Base-by-base conservation (phyloP, 2,888 invertebrate genomes). In the Fissipunctia ypsillon region DNA sequence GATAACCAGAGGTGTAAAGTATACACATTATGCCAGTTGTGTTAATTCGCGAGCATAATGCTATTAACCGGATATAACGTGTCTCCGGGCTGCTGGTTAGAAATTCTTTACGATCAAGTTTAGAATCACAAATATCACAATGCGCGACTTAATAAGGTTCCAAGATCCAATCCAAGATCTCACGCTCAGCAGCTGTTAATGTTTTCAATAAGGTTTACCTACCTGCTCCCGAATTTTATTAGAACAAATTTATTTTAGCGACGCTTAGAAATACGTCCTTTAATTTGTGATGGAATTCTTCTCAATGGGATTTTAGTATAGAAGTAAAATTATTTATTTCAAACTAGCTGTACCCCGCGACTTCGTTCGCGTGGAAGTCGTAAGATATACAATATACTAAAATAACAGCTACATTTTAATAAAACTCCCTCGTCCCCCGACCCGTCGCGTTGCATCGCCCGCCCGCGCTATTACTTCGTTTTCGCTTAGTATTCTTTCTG, bases 271-370 rank as follows among this genome's bases (percentile, higher is more conserved):
- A 31, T 14, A 25, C 9, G 9, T 66, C 28, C 19, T 52, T 22
- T 64, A 12, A 31, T 60, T 69, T 69, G 22, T 50, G n/a, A 52
- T 43, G 43, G 31, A 35, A 22, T 22, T 43, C 28, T 28, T n/a
- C 12, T 5, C 10, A 28, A 16, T 14, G 10, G 0, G 5, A 25
- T 50, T 48, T 63, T 28, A 56, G 22, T 48, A 52, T 14, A 22
- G n/a, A n/a, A n/a, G n/a, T n/a, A n/a, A n/a, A n/a, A n/a, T n/a
- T n/a, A n/a, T n/a, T n/a, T n/a, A n/a, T n/a, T n/a, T n/a, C n/a
- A n/a, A n/a, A n/a, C n/a, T n/a, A n/a, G n/a, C n/a, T n/a, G n/a
- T n/a, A n/a, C n/a, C n/a, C n/a, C n/a, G n/a, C n/a, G n/a, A n/a
- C n/a, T n/a, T n/a, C n/a, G n/a, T n/a, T n/a, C n/a, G n/a, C n/a